Base-by-base conservation (phyloP, 1,140 invertebrate species). In the Colletes gigas region DNA sequence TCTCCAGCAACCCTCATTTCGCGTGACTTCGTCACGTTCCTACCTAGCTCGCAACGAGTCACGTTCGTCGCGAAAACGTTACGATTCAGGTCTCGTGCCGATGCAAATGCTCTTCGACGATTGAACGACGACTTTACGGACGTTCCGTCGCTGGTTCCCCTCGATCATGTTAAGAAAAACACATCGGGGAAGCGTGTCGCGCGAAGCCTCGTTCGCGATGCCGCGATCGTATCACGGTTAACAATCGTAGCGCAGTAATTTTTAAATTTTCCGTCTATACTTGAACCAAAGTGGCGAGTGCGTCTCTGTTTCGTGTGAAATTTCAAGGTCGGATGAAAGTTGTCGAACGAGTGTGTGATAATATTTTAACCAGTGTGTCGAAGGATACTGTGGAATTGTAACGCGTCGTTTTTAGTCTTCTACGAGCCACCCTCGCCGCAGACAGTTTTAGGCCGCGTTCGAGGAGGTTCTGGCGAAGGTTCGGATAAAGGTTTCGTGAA, bases 11-110 rank as follows among this genome's bases (percentile, higher is more conserved):
- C 60, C 67, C 76, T 12, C n/a, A 59, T 21, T 60, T 62, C 76
- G 75, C 86, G 84, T 82, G 86, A 77, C 69, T 21, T 55, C 21
- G 39, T 41, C 39, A 69, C 83, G 70, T 60, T 71, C 41, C 50
- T 50, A 30, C 15, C 30, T 52, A 41, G 57, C 72, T 19, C 52
- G 30, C 15, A 12, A 63, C 44, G 17, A 52, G 47, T 62, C 39
- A 47, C 55, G 39, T 47, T 72, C 69, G 15, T 10, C 30, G 47
- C 44, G 59, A 2, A 39, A 12, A 50, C 47, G 12, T 12, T 55
- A n/a, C 74, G 41, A 57, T 7, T 55, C 15, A 14, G 0, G 17
- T 65, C 44, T 59, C 47, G 47, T 12, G 47, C 41, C 52, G 14
- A 68, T 57, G 21, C 30, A 7, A 30, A 79, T 75, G 15, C 3